Conservation (phyloP, 2,888 invertebrate genomes). For the Drosophila borealis region DNA sequence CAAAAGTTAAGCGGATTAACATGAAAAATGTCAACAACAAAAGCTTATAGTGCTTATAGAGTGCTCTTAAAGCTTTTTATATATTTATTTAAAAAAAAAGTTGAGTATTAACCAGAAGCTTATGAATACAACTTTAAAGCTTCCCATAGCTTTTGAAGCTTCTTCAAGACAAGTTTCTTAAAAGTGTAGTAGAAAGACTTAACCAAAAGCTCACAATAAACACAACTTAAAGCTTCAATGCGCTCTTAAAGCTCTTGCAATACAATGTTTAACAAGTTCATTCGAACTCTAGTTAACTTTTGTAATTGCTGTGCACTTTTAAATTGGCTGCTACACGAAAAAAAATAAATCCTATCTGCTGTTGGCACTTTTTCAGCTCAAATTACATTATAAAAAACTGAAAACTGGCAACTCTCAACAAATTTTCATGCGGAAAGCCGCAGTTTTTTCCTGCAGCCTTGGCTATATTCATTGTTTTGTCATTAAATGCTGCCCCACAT, state of each 20-base stretch:
- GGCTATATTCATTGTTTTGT: slow-evolving; percentile 46
- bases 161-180: too few species aligned
- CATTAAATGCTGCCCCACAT: slow-evolving; percentile 48
- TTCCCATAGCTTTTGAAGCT: too few species aligned
- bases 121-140: too few species aligned
- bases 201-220: neutral
- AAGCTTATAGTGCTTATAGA: too few species aligned
- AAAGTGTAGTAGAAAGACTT: neutral
- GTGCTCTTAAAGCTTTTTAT: too few species aligned
- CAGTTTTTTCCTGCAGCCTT: slow-evolving; percentile 21
- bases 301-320: slow-evolving; percentile 25
- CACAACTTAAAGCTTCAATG: neutral
- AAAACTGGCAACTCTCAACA: slow-evolving; percentile 4
- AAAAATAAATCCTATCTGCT: slow-evolving; percentile 8
- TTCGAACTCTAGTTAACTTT: slow-evolving; percentile 21
- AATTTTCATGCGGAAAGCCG: slow-evolving; percentile 17
- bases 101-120: too few species aligned
- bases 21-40: too few species aligned
- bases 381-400: slow-evolving; percentile 13
- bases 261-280: neutral
- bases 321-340: slow-evolving; percentile 14
- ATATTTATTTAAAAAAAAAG: too few species aligned
- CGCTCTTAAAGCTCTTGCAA: neutral
- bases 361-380: slow-evolving; percentile 1
- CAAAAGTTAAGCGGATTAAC: too few species aligned